Evolutionary conservation across 2,113 vertebrate species (phyloP), one percentile per base, ranked within the genome.

Genomic region (Xiphophorus maculatus): DNA sequence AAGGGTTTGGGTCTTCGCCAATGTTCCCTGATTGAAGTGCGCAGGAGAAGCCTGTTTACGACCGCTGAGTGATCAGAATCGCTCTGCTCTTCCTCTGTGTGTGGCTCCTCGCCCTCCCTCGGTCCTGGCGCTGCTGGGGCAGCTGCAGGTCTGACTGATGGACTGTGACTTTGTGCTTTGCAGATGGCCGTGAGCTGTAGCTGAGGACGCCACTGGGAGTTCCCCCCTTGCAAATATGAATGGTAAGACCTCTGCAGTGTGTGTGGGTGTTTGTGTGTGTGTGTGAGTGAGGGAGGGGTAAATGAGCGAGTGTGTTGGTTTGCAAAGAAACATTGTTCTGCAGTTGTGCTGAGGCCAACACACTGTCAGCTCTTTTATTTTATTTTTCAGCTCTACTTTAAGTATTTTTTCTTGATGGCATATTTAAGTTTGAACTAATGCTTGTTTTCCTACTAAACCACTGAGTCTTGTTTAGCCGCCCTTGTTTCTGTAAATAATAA

Each of bases 21-120:
- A 79, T 32, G 65, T 65, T 65, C 68, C 69, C 80, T 84, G 81
- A 73, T 74, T 80, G 76, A 83, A 77, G 83, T 72, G 87, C 91
- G 90, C 84, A 89, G 82, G 88, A 90, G 87, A 81, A 93, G 88
- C 77, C 91, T 92, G 91, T 92, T 88, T 86, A 78, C 71, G 87
- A 85, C 76, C 90, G 88, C 91, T 92, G 89, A 91, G 86, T 54
- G 87, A 87, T 86, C 89, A 90, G 67, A 91, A 89, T 80, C 67
- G 44, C 37, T 63, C 79, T 76, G 58, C 30, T 76, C 64, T 65
- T 32, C 75, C 72, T 77, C 69, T 73, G 71, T 85, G 27, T 51
- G 51, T 42, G 10, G 66, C 73, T 73, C 58, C 79, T 82, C 67
- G 14, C 63, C 17, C 67, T 54, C 60, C 27, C 67, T 78, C 73